Evolutionary conservation across 2,113 vertebrate genomes (phyloP).

Genomic region (Nematolebias whitei): DNA sequence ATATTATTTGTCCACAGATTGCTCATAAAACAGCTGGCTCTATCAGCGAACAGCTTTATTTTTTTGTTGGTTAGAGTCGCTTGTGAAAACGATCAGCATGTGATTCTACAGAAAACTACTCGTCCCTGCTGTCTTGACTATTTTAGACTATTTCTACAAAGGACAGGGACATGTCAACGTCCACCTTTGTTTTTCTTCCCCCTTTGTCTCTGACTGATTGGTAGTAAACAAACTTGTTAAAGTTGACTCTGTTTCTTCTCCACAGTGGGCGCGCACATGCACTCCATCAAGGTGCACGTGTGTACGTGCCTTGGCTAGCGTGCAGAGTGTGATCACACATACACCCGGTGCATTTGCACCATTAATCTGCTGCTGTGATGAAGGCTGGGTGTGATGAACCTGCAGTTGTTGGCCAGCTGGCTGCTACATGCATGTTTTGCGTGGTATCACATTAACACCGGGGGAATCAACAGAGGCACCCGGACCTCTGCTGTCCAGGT

Average conservation of each 20-base stretch:
- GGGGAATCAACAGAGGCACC: not conserved
- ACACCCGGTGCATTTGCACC: conserved; percentile 57
- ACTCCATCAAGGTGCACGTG: not conserved
- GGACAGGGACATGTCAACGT: conserved; percentile 25
- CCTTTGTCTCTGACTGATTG: conserved; percentile 40
- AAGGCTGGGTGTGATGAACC: conserved; percentile 52
- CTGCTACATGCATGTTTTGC: conserved; percentile 37
- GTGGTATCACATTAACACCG: conserved; percentile 48
- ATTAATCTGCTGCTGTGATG: conserved; percentile 57
- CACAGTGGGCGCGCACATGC: not conserved
- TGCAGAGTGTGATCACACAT: conserved; percentile 46
- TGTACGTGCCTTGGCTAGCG: conserved; percentile 15
- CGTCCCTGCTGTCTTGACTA: conserved; percentile 27
- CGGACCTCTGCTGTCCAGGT: not conserved
- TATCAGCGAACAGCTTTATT: not conserved
- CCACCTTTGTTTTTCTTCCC: conserved; percentile 27
- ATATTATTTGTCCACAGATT: no score
- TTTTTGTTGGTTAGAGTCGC: conserved; percentile 28
- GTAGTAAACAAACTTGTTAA: conserved; percentile 47
- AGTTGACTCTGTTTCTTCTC: conserved; percentile 12
- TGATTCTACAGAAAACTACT: conserved; percentile 38
- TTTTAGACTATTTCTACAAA: conserved; percentile 52
- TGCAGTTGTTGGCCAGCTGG: conserved; percentile 44
- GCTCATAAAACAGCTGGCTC: no score
- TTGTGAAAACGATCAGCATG: conserved; percentile 36